phyloP scores from a whole-genome alignment of 1,140 invertebrate species.

The Gerris buenoi region DNA sequence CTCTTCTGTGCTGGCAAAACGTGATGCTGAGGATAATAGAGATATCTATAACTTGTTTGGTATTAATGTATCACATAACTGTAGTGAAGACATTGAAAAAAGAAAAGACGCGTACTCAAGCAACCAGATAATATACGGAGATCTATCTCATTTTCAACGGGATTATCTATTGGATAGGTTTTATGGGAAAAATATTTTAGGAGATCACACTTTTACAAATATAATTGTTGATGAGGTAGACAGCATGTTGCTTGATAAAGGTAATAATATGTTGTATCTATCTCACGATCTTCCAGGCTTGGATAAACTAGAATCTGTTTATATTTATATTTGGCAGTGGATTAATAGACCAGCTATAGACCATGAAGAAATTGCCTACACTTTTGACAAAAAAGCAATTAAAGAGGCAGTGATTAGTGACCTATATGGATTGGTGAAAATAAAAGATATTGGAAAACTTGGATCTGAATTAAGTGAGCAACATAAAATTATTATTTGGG shows the following conservation, averaged over 20 bases:
- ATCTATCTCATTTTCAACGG: constrained; percentile 25
- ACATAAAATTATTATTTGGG: background rate
- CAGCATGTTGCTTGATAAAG: constrained; percentile 30
- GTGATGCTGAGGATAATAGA: background rate
- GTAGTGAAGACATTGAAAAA: constrained; percentile 17
- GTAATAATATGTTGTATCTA: constrained; percentile 27
- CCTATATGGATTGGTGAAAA: background rate
- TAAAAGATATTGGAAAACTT: background rate
- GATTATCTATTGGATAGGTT: constrained; percentile 26
- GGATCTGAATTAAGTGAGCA: background rate
- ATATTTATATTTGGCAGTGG: constrained; percentile 27
- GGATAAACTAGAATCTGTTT: constrained; percentile 27
- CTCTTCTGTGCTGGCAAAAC: background rate
- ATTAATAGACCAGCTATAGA: constrained; percentile 16
- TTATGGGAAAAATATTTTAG: constrained; percentile 22
- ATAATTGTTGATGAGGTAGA: constrained; percentile 30
- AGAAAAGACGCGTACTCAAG: constrained; percentile 19
- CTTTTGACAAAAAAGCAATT: background rate
- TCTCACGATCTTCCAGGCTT: constrained; percentile 25
- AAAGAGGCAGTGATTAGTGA: background rate
- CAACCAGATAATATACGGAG: constrained; percentile 26
- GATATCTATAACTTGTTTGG: constrained; percentile 23
- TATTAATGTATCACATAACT: constrained; percentile 23
- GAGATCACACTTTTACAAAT: constrained; percentile 21
- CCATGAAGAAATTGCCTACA: constrained; percentile 13